Evolutionary conservation across 2,888 invertebrate genomes (phyloP).

Genomic region (Lithosia quadra): DNA sequence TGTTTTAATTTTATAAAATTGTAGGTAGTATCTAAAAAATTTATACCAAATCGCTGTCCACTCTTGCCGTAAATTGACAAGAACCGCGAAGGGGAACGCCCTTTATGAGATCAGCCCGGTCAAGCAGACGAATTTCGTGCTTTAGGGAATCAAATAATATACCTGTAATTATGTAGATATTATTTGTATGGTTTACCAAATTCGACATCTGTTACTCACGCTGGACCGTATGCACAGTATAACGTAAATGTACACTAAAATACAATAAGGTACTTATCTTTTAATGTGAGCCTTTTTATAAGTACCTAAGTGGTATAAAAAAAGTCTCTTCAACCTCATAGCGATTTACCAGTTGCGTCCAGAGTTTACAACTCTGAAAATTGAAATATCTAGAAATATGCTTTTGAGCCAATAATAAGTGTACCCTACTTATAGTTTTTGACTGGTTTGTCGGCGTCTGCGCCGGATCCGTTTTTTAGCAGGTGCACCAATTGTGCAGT

Average conservation of each 20-base stretch:
- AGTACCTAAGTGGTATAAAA: no score
- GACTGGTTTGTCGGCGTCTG: no score
- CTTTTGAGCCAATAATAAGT: no score
- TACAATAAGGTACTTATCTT: no score
- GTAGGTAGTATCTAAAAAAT: not conserved
- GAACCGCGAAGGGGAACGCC: conserved; percentile 78
- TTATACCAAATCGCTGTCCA: conserved; percentile 44
- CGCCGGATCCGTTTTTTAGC: no score
- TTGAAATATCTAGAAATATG: no score
- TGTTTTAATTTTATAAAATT: not conserved
- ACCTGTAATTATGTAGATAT: conserved; percentile 64
- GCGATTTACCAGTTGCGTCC: no score
- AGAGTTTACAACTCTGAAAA: no score
- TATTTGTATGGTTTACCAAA: conserved; percentile 54
- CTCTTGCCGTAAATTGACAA: conserved; percentile 58
- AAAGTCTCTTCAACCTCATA: no score
- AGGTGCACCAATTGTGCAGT: no score
- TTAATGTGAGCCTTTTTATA: no score
- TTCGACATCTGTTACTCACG: conserved; percentile 37
- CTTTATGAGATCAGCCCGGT: conserved; percentile 81
- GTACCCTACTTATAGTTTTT: no score
- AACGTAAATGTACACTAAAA: not conserved
- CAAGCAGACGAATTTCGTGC: conserved; percentile 72
- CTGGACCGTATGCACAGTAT: not conserved
- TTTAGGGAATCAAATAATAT: conserved; percentile 69